phyloP scores from a whole-genome alignment of 2,113 vertebrate species.

The Periophthalmodon schlosseri region DNA sequence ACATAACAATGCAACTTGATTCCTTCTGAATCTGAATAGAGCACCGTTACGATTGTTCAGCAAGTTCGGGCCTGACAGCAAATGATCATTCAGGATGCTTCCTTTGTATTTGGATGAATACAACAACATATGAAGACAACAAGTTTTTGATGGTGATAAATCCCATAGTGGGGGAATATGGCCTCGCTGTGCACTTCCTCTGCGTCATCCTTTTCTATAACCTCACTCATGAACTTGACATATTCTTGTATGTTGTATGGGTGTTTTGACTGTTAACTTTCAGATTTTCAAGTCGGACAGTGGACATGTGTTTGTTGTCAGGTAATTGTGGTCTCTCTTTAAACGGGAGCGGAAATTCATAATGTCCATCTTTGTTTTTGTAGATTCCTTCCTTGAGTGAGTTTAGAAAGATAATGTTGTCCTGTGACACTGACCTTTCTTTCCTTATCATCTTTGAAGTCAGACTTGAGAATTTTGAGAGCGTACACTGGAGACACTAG shows the following conservation, averaged over 20 bases:
- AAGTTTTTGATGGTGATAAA: not conserved
- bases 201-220: conserved; percentile 1
- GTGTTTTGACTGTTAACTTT: not conserved
- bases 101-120: not conserved
- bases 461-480: not conserved
- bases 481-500: not conserved
- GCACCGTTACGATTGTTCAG: not conserved
- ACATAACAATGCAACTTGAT: no score
- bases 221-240: not conserved
- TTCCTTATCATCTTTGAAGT: conserved; percentile 1
- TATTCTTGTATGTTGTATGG: not conserved
- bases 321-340: not conserved
- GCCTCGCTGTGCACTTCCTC: not conserved
- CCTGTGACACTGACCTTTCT: not conserved
- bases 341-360: not conserved
- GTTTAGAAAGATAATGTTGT: not conserved
- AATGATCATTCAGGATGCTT: not conserved
- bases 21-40: not conserved
- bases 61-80: not conserved
- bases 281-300: not conserved
- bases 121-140: not conserved
- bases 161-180: not conserved
- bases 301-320: not conserved
- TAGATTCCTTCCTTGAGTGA: not conserved
- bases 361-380: not conserved